A percentile compares a stretch with the other conserved stretches of the same genome.
Evolutionary conservation across 1,140 invertebrate species (phyloP).

Genomic region (Teleogryllus occipitalis): DNA sequence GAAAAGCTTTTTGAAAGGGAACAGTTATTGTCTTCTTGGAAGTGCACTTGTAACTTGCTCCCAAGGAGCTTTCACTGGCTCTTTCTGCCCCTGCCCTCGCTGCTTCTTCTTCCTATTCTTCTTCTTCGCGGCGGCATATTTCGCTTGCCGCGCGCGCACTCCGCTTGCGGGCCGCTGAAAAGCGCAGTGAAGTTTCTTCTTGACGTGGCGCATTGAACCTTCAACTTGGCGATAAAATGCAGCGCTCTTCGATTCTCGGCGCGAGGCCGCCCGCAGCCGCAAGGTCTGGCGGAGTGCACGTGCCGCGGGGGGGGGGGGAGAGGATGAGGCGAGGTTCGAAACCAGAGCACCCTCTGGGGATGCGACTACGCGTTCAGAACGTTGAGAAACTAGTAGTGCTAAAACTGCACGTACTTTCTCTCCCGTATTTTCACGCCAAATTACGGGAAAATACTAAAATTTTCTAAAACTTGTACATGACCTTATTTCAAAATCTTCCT

Average conservation of each 20-base stretch:
- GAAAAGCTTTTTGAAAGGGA: background rate
- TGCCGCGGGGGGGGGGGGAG: no score
- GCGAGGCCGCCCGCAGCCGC: background rate
- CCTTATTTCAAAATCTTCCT: no score
- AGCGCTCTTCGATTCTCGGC: background rate
- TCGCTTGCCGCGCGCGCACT: no score
- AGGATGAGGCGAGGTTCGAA: no score
- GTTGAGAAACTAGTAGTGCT: no score
- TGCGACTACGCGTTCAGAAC: no score
- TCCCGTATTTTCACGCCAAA: no score
- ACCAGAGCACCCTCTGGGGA: no score
- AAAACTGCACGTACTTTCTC: no score
- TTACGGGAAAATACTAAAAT: no score
- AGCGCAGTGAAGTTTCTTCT: background rate
- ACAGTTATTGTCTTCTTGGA: background rate
- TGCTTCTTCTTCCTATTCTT: background rate
- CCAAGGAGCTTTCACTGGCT: background rate
- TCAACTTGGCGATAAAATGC: background rate
- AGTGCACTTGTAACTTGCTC: background rate
- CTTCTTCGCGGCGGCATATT: background rate
- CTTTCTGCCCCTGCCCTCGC: background rate
- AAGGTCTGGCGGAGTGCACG: no score
- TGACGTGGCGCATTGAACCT: background rate
- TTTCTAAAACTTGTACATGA: no score
- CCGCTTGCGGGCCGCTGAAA: background rate